Percentiles rank a stretch among this genome's conserved stretches.
These are phyloP conservation scores for Pogonomyrmex californicus DNA, from an alignment of 1,140 invertebrate species.

Conservation along the genomic window DNA sequence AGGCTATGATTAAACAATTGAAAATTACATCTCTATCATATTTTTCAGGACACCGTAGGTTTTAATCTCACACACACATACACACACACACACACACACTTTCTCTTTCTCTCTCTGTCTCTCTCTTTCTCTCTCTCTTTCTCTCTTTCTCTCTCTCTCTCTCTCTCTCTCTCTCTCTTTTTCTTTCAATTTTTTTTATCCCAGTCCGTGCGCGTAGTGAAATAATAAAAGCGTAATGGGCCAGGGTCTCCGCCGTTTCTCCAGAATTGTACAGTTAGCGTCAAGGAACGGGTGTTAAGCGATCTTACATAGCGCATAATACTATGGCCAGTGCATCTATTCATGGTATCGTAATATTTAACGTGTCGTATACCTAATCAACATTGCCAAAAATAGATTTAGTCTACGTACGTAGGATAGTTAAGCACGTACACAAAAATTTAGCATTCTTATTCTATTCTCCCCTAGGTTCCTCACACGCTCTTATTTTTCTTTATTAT, in stretches of 20 bases:
- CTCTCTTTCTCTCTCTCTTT: no score
- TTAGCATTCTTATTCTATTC: conserved; percentile 57
- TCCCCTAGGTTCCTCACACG: background rate
- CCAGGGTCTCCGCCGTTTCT: conserved; percentile 64
- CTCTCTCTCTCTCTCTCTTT: no score
- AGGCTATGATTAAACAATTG: conserved; percentile 44
- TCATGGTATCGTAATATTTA: conserved; percentile 85
- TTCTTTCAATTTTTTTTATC: conserved; percentile 5
- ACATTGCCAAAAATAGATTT: conserved; percentile 88
- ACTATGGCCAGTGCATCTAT: conserved; percentile 87
- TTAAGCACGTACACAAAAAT: conserved; percentile 83
- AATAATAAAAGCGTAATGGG: conserved; percentile 12
- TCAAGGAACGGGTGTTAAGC: conserved; percentile 81
- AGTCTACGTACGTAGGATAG: conserved; percentile 87
- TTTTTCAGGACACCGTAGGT: conserved; percentile 1
- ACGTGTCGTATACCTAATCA: conserved; percentile 86
- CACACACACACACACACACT: no score
- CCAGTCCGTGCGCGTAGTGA: background rate
- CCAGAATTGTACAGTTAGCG: conserved; percentile 81
- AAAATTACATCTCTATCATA: conserved; percentile 10
- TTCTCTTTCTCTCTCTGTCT: no score
- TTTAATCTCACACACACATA: background rate
- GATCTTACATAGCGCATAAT: conserved; percentile 85
- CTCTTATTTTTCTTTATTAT: background rate
- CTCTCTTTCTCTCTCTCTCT: no score